These are phyloP conservation scores for Spisula solida DNA, from an alignment of 2,888 invertebrate species.

Conservation along the genomic window DNA sequence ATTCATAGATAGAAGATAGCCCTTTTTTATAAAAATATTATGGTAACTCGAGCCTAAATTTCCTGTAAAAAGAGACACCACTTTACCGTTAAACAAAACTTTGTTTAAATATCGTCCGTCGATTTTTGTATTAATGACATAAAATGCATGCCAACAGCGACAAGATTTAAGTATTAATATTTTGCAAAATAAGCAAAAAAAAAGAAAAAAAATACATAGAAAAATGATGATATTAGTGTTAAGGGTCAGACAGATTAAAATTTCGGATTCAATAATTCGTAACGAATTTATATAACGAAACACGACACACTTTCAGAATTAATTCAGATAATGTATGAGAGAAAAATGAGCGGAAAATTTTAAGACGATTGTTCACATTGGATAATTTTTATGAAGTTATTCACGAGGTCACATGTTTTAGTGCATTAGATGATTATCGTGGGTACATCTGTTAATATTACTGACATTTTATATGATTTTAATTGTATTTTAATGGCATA, in stretches of 20 bases:
- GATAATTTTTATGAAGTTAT: background rate
- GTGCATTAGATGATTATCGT: background rate
- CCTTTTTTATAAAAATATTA: background rate
- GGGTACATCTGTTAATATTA: background rate
- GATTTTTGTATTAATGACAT: constrained; percentile 1
- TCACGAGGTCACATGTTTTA: background rate
- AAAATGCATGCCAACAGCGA: background rate
- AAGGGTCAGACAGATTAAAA: background rate
- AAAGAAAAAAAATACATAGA: background rate
- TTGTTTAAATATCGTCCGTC: background rate
- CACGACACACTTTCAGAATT: background rate
- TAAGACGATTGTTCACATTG: background rate
- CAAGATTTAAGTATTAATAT: background rate
- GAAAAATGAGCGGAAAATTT: background rate
- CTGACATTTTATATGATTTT: background rate
- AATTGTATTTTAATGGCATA: background rate
- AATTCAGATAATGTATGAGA: background rate
- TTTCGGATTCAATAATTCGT: background rate
- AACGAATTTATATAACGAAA: background rate
- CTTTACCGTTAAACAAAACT: constrained; percentile 21
- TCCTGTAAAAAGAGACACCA: constrained; percentile 20
- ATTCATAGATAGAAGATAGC: background rate
- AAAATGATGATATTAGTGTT: constrained; percentile 13
- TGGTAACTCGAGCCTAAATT: constrained; percentile 2
- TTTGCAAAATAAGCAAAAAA: background rate